These are phyloP conservation scores for Rhagium mordax DNA, from an alignment of 2,888 invertebrate genomes.

Conservation along the genomic window DNA sequence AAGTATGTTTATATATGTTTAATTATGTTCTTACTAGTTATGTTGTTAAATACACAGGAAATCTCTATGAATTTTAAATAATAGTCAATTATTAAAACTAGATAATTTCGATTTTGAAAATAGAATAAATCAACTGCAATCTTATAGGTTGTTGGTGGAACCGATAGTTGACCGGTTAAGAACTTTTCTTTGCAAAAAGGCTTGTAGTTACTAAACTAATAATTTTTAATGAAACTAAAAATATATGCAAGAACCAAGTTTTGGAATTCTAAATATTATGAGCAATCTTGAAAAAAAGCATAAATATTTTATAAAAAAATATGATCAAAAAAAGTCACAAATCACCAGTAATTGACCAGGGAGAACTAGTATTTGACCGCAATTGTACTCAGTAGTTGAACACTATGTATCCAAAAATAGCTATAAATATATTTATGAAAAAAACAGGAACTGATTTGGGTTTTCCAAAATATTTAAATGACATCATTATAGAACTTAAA, in stretches of 20 bases:
- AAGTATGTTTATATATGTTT: no score
- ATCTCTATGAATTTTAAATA: no score
- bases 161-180: constrained; percentile 7
- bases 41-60: no score
- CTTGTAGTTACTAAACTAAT: no score
- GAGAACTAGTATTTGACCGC: constrained; percentile 18
- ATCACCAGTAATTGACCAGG: constrained; percentile 25
- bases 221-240: not conserved
- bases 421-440: not conserved
- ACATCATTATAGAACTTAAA: constrained; percentile 19
- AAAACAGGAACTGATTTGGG: no score
- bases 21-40: no score
- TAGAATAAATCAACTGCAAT: no score
- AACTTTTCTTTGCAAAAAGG: not conserved
- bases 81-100: no score
- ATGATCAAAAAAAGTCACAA: not conserved
- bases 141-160: no score
- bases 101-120: no score
- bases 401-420: constrained; percentile 6
- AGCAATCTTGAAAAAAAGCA: not conserved
- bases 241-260: constrained; percentile 18
- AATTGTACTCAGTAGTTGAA: no score
- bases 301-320: not conserved
- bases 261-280: constrained; percentile 24
- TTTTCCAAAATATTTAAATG: no score